A percentile compares a stretch with the other conserved stretches of the same genome.
Evolutionary conservation across 2,888 invertebrate genomes (phyloP).

Genomic region (Polydrusus tereticollis): DNA sequence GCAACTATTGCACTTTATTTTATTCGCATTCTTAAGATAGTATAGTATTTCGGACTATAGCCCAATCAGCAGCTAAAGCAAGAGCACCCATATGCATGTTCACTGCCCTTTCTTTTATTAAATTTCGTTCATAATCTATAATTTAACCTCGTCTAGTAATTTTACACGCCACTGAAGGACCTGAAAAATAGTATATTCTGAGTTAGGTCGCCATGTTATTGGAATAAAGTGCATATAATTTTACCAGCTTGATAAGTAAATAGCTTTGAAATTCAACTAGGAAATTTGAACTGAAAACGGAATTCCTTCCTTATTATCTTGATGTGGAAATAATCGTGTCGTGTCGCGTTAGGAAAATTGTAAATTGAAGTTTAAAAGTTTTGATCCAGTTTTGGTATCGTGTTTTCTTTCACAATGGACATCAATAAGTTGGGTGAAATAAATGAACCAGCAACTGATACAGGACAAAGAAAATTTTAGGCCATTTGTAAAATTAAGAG

Average conservation of each 20-base stretch:
- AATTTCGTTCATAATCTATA: background rate
- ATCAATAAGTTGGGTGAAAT: background rate
- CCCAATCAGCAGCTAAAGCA: too few relatives aligned
- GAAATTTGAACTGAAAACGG: conserved; percentile 27
- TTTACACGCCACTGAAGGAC: background rate
- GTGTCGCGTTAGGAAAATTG: background rate
- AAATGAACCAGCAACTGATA: too few relatives aligned
- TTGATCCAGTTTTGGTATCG: background rate
- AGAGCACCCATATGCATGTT: too few relatives aligned
- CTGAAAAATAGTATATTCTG: background rate
- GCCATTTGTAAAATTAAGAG: too few relatives aligned
- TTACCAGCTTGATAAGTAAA: conserved; percentile 15
- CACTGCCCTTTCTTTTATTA: too few relatives aligned
- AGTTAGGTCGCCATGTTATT: conserved; percentile 2
- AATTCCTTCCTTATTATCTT: conserved; percentile 29
- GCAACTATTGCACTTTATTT: too few relatives aligned
- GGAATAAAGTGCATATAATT: conserved; percentile 18
- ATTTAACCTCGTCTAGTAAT: background rate
- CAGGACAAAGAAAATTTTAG: too few relatives aligned
- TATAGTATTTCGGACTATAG: too few relatives aligned
- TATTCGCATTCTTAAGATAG: too few relatives aligned
- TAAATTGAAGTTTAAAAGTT: conserved; percentile 1
- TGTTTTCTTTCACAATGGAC: background rate
- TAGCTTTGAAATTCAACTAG: conserved; percentile 9
- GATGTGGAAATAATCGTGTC: conserved; percentile 29